These are phyloP conservation scores for Drosophila greeni DNA, from an alignment of 2,888 invertebrate genomes.

Conservation along the genomic window DNA sequence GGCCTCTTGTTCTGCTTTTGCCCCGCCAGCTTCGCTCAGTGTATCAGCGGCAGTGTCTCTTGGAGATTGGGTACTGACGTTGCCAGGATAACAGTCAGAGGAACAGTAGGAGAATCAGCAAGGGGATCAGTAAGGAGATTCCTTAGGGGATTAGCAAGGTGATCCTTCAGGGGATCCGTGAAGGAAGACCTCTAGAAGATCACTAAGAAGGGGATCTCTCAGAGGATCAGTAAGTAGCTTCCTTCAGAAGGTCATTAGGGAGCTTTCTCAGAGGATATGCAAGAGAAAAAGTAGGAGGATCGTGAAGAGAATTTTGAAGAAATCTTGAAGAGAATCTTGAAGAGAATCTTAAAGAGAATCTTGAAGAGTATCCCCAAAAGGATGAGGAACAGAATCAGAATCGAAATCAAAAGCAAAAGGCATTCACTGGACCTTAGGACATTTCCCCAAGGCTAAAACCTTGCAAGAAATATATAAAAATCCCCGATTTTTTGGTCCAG, in stretches of 20 bases:
- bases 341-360: not conserved
- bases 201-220: not conserved
- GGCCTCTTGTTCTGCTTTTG: conserved; percentile 30
- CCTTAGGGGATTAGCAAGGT: not conserved
- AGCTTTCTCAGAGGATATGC: no score
- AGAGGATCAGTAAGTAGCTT: not conserved
- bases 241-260: not conserved
- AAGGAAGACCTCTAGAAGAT: not conserved
- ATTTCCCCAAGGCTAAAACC: not conserved
- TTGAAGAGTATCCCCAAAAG: not conserved
- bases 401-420: not conserved
- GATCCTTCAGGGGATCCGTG: not conserved
- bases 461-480: no score
- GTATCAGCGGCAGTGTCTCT: conserved; percentile 16
- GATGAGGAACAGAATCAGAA: not conserved
- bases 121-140: not conserved
- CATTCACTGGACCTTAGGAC: not conserved
- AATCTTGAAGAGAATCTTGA: no score
- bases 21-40: conserved; percentile 19
- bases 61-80: conserved; percentile 30
- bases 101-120: not conserved
- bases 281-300: not conserved
- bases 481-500: not conserved
- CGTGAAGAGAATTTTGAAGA: no score
- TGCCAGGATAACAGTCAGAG: conserved; percentile 27